Evolutionary conservation across 1,140 invertebrate species (phyloP), one percentile per base, ranked within the genome.

Genomic region (Solen grandis): DNA sequence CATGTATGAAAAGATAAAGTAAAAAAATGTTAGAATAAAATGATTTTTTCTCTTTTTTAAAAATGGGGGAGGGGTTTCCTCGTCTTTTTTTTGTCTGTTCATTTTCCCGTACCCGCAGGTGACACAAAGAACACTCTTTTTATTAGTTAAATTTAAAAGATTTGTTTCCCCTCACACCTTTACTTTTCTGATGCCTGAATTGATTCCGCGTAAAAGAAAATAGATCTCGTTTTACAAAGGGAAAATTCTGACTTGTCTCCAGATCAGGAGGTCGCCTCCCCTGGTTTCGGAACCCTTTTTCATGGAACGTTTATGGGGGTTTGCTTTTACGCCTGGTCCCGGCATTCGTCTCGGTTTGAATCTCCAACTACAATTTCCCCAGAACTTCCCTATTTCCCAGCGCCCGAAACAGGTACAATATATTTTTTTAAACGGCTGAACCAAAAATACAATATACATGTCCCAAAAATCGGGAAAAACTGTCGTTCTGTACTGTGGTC

Each of bases 261-360:
- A 88, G 87, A 86, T 69, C 54, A 86, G 27, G 66, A 73, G 14
- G 62, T 88, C 27, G 69, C 81, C 1, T 78, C 84, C 0, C 33
- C 55, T 0, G 72, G 72, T 8, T 29, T 25, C 19, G 55, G 72
- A n/a, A 25, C 10, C 8, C n/a, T n/a, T n/a, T n/a, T n/a, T n/a
- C n/a, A n/a, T n/a, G n/a, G n/a, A n/a, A n/a, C n/a, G n/a, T 25
- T 74, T 92, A 90, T 62, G 91, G 91, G 25, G 91, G 91, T 16
- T 88, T 89, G 0, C 91, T 92, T 75, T 92, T 88, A 76, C 89
- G 88, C 2, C 66, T 91, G 33, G 69, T 91, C 1, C 25, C 85
- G 1, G 86, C 84, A 13, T 50, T 16, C 63, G 80, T 19, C 66
- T 89, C 33, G 86, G 86, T 2, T 36, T 91, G n/a, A 82, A 89